phyloP scores from a whole-genome alignment of 2,113 vertebrate species.

The Orycteropus afer region DNA sequence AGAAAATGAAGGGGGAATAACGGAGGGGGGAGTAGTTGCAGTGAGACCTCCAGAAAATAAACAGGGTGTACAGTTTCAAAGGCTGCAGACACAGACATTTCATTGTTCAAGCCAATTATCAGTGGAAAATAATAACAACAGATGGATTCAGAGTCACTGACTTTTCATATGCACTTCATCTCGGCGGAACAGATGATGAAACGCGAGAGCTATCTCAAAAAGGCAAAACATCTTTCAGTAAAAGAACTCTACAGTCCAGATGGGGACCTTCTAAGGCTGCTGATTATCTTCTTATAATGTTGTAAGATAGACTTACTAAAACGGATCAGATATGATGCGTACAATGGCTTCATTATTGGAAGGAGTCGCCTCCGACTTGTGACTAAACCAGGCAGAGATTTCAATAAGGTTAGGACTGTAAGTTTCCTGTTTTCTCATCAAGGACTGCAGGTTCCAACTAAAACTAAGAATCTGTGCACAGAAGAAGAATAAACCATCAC shows the following conservation, averaged over 20 bases:
- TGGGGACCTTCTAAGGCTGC: slow-evolving; percentile 94
- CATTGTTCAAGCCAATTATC: slow-evolving; percentile 99
- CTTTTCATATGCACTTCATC: slow-evolving; percentile 94
- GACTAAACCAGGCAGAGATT: slow-evolving; percentile 77
- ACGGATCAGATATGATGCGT: slow-evolving; percentile 86
- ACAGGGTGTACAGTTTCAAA: slow-evolving; percentile 97
- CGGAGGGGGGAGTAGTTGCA: slow-evolving; percentile 70
- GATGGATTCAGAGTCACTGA: slow-evolving; percentile 98
- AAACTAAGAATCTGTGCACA: slow-evolving; percentile 62
- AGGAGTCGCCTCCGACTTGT: slow-evolving; percentile 77
- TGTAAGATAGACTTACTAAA: slow-evolving; percentile 90
- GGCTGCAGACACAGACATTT: slow-evolving; percentile 98
- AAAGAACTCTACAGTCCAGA: slow-evolving; percentile 93
- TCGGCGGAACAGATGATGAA: slow-evolving; percentile 98
- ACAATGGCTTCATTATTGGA: slow-evolving; percentile 88
- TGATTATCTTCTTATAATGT: slow-evolving; percentile 90
- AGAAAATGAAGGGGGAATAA: slow-evolving; percentile 73
- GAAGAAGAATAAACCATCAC: slow-evolving; percentile 10
- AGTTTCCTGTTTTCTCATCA: slow-evolving; percentile 72
- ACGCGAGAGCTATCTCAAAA: slow-evolving; percentile 93
- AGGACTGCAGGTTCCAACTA: slow-evolving; percentile 52
- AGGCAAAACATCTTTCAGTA: slow-evolving; percentile 90
- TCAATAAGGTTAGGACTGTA: slow-evolving; percentile 74
- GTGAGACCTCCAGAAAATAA: slow-evolving; percentile 93
- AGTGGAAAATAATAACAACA: slow-evolving; percentile 99